phyloP scores from a whole-genome alignment of 2,797 vertebrate species.

The Hemitrygon akajei region DNA sequence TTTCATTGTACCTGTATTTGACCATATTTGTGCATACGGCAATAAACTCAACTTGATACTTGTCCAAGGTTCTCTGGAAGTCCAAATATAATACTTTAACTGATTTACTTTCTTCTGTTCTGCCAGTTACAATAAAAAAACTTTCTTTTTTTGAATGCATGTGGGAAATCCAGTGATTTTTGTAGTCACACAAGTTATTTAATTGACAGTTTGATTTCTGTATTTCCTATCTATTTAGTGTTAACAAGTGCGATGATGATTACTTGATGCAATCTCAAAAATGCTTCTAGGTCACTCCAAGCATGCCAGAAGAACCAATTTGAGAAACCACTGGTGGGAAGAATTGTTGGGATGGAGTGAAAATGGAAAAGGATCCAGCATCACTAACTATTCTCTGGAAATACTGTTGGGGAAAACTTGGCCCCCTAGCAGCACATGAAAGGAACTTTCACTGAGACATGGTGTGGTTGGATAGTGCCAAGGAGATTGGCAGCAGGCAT shows the following conservation, averaged over 20 bases:
- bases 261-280: background rate
- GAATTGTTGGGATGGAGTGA: background rate
- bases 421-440: background rate
- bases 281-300: background rate
- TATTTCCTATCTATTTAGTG: background rate
- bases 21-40: too few relatives aligned
- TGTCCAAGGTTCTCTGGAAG: too few relatives aligned
- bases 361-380: background rate
- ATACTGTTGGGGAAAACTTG: background rate
- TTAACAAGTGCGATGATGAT: too few relatives aligned
- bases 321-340: background rate
- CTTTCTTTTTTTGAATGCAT: background rate
- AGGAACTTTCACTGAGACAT: background rate
- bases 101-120: too few relatives aligned
- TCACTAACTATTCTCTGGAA: background rate
- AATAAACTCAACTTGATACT: too few relatives aligned
- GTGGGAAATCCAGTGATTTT: background rate
- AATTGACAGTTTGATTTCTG: background rate
- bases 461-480: background rate
- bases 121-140: too few relatives aligned
- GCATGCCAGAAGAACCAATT: background rate
- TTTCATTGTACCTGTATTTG: too few relatives aligned
- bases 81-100: too few relatives aligned
- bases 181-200: background rate
- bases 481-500: background rate